Evolutionary conservation across 2,797 vertebrate genomes (phyloP).

Genomic region (Xenentodon cancila): DNA sequence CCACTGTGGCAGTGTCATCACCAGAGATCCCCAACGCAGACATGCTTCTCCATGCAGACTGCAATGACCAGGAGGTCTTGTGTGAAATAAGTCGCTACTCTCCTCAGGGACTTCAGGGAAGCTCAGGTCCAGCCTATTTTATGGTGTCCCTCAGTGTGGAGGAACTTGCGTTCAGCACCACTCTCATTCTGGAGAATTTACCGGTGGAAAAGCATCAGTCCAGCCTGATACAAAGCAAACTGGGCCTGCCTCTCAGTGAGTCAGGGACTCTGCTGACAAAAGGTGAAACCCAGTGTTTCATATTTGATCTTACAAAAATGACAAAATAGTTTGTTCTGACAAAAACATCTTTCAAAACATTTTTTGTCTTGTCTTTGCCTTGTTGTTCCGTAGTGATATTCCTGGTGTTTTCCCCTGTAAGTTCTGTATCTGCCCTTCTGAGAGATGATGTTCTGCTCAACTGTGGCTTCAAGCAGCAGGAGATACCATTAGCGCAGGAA

Average conservation of each 20-base stretch:
- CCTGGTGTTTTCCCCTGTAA: constrained; percentile 81
- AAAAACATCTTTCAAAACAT: neutral
- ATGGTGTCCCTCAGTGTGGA: constrained; percentile 80
- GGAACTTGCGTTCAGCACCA: constrained; percentile 72
- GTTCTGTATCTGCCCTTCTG: constrained; percentile 67
- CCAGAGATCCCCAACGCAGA: constrained; percentile 79
- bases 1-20: constrained; percentile 68
- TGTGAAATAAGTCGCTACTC: constrained; percentile 83
- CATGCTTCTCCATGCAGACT: constrained; percentile 84
- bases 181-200: constrained; percentile 80
- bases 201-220: constrained; percentile 32
- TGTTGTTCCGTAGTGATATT: constrained; percentile 81
- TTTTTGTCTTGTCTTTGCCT: constrained; percentile 13
- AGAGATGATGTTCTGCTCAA: constrained; percentile 75
- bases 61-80: constrained; percentile 81
- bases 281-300: constrained; percentile 63
- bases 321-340: neutral
- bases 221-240: constrained; percentile 69
- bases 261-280: constrained; percentile 76
- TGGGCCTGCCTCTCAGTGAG: constrained; percentile 79
- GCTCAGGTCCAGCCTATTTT: constrained; percentile 65
- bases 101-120: constrained; percentile 56
- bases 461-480: constrained; percentile 84
- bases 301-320: neutral
- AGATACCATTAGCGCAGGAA: constrained; percentile 54